Evolutionary conservation across 30 jellyfish, hydroid and myxozoan genomes (phyloP).

Genomic region (Sanderia malayensis): DNA sequence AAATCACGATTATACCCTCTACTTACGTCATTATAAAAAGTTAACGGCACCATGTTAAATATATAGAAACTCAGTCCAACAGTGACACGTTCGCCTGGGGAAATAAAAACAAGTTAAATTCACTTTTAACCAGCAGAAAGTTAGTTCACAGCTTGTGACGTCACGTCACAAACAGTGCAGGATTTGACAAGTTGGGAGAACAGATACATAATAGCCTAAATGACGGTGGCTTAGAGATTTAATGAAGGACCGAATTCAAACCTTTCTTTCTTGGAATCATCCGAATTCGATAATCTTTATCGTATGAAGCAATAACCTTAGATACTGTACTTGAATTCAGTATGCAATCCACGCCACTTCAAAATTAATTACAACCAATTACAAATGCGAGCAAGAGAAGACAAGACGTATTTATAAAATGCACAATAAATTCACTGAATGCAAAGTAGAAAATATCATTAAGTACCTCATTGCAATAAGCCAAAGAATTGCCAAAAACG

Average conservation of each 20-base stretch:
- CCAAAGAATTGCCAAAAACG: too few relatives aligned
- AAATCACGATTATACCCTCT: too few relatives aligned
- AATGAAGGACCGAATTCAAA: too few relatives aligned
- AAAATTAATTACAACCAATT: too few relatives aligned
- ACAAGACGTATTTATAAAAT: background rate
- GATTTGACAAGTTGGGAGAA: too few relatives aligned
- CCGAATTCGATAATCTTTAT: background rate
- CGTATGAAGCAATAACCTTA: background rate
- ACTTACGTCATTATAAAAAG: conserved; percentile 32
- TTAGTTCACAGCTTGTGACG: too few relatives aligned
- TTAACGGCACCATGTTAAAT: conserved; percentile 48
- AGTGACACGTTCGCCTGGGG: background rate
- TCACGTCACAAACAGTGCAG: too few relatives aligned
- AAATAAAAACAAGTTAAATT: background rate
- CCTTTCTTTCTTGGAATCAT: conserved; percentile 13
- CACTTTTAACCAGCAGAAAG: too few relatives aligned
- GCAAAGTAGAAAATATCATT: too few relatives aligned
- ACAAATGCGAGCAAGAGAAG: background rate
- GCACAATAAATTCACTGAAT: background rate
- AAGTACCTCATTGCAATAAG: too few relatives aligned
- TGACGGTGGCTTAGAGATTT: too few relatives aligned
- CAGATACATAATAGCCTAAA: too few relatives aligned
- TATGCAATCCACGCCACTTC: background rate
- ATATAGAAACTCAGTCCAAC: conserved; percentile 18
- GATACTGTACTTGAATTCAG: background rate